Conservation (phyloP, 2,797 vertebrate genomes). For the Gila robusta region DNA sequence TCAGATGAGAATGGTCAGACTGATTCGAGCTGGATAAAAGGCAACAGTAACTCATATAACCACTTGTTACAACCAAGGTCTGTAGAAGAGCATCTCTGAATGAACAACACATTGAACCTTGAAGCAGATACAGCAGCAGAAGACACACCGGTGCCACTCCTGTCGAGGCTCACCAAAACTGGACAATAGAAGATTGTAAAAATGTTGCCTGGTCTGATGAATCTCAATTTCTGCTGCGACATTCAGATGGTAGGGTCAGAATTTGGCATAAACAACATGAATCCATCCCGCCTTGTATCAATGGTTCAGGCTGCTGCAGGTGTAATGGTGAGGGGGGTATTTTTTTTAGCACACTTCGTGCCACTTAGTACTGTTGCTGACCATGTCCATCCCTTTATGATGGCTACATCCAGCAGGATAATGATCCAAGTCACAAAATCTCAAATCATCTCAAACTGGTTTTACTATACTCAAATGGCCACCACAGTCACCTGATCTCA, state of each 20-base stretch:
- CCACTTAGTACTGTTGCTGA: neutral
- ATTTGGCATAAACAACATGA: no score
- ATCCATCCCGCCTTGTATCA: no score
- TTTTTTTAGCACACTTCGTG: neutral
- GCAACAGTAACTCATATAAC: neutral
- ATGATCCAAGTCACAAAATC: conserved; percentile 35
- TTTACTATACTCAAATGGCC: neutral
- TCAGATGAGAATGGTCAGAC: conserved; percentile 45
- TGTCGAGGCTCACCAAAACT: no score
- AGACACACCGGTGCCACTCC: no score
- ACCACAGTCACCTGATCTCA: conserved; percentile 53
- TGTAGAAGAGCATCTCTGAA: neutral
- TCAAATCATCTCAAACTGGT: neutral
- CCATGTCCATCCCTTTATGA: neutral
- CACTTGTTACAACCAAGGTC: neutral
- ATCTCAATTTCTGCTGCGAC: no score
- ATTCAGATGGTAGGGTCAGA: no score
- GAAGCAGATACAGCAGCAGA: no score
- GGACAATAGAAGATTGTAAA: no score
- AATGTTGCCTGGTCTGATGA: no score
- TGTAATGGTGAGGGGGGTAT: neutral
- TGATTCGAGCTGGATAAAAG: conserved; percentile 13
- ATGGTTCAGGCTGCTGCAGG: no score
- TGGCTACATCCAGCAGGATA: conserved; percentile 46
- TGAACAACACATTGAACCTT: neutral